Evolutionary conservation across 1,140 invertebrate genomes (phyloP).

Genomic region (Drosophila pseudoobscura): DNA sequence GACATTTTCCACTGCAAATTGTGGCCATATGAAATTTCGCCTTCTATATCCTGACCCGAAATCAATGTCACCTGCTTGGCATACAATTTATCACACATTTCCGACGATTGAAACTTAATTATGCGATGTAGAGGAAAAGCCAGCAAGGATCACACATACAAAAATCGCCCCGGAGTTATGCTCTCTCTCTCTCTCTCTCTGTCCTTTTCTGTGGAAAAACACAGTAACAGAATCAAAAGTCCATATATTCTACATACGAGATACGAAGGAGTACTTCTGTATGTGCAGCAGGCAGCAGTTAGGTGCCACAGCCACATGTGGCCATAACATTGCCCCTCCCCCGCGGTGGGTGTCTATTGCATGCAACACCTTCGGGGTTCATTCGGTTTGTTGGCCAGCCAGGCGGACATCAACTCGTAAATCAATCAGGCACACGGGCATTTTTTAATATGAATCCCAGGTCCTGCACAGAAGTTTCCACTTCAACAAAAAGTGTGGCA

Average conservation of each 20-base stretch:
- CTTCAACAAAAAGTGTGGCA: neutral
- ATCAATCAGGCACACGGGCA: slow-evolving; percentile 69
- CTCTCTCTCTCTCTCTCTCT: neutral
- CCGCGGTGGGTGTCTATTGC: neutral
- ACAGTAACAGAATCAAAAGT: slow-evolving; percentile 2
- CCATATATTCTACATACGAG: neutral
- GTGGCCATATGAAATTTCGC: no score
- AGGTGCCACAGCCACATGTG: slow-evolving; percentile 9
- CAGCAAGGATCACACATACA: neutral
- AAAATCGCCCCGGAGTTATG: slow-evolving; percentile 15
- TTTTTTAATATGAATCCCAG: slow-evolving; percentile 64
- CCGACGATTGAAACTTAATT: slow-evolving; percentile 21
- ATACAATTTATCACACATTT: slow-evolving; percentile 32
- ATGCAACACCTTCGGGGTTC: slow-evolving; percentile 41
- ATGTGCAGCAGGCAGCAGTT: neutral
- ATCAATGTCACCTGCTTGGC: slow-evolving; percentile 12
- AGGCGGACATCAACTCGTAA: slow-evolving; percentile 54
- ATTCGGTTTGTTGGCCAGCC: slow-evolving; percentile 33
- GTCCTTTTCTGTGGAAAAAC: neutral
- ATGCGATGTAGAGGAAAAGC: slow-evolving; percentile 2
- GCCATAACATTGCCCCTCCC: neutral
- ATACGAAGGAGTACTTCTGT: no score
- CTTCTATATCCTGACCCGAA: neutral
- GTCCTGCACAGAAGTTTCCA: slow-evolving; percentile 2
- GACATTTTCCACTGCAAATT: no score